Conservation (phyloP, 2,888 invertebrate genomes). For the Tetragnatha montana region DNA sequence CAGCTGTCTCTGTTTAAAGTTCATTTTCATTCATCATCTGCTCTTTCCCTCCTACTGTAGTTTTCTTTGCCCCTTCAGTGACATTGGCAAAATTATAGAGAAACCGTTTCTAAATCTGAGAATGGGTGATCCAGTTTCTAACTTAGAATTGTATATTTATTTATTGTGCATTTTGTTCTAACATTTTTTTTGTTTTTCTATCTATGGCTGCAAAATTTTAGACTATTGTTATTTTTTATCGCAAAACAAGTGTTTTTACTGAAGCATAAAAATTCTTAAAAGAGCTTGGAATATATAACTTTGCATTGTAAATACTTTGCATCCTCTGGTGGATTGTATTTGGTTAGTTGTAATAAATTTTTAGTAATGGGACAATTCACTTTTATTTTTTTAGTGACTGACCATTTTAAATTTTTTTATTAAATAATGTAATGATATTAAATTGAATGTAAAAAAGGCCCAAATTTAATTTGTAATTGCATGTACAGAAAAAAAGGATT, state of each 20-base stretch:
- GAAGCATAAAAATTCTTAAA: background rate
- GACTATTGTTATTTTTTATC: background rate
- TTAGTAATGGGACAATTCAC: too few relatives aligned
- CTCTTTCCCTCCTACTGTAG: slow-evolving; percentile 27
- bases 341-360: background rate
- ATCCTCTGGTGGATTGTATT: background rate
- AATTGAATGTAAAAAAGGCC: background rate
- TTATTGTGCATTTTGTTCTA: background rate
- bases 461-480: background rate
- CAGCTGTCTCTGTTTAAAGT: slow-evolving; percentile 25
- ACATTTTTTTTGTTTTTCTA: background rate
- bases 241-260: background rate
- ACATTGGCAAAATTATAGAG: background rate
- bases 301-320: background rate
- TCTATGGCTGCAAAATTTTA: background rate
- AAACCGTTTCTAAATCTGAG: background rate
- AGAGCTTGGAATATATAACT: background rate
- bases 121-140: background rate
- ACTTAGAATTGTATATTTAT: background rate
- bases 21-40: slow-evolving; percentile 38
- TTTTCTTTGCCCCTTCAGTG: slow-evolving; percentile 3
- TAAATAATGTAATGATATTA: background rate
- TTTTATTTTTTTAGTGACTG: too few relatives aligned
- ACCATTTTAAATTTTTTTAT: background rate
- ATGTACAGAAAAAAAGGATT: background rate